Base-by-base conservation (phyloP, 2,888 invertebrate species). In the Hyposoter dolosus region DNA sequence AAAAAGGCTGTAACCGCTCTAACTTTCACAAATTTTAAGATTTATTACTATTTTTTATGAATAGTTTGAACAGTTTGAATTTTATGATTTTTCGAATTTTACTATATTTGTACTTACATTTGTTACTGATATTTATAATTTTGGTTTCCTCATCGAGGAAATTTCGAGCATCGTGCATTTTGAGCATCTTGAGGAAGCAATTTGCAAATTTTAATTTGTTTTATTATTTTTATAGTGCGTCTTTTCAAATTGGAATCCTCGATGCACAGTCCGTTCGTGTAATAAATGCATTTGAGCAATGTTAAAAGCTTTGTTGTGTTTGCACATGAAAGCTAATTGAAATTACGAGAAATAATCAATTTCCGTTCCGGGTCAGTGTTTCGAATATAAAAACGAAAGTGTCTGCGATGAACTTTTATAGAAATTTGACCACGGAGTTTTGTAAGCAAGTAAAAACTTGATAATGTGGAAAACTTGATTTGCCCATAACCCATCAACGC, bases 271-370 rank as follows among this genome's bases (percentile, higher is more conserved):
- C 35, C 5, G 35, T 40, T 50, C 40, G 40, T 72, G 15, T 28
- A 56, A 72, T 40, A 40, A 72, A 19, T 19, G 0, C 6, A 28
- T 40, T 53, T 35, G 28, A 72, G 50, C 12, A 72, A 35, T 32
- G 23, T 53, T 53, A 15, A 53, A 45, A 69, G 45, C 47, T 71
- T 32, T 17, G n/a, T 35, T 71, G 32, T 32, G n/a, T 71, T 47
- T 2, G 5, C n/a, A 28, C 3, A 56, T 47, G 15, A 32, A 50
- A 71, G 50, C 47, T 28, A 50, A 35, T n/a, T 35, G 32, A 17
- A 15, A 35, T 71, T 10, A 50, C 32, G 28, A n/a, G 32, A 1
- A 32, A 6, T 50, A 47, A 50, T 71, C 3, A 50, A 43, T n/a
- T 71, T 28, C 9, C 28, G 28, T 17, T 47, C 3, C 3, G 2